Base-by-base conservation (phyloP, 2,797 vertebrate genomes). In the Sebastes matsubarae region DNA sequence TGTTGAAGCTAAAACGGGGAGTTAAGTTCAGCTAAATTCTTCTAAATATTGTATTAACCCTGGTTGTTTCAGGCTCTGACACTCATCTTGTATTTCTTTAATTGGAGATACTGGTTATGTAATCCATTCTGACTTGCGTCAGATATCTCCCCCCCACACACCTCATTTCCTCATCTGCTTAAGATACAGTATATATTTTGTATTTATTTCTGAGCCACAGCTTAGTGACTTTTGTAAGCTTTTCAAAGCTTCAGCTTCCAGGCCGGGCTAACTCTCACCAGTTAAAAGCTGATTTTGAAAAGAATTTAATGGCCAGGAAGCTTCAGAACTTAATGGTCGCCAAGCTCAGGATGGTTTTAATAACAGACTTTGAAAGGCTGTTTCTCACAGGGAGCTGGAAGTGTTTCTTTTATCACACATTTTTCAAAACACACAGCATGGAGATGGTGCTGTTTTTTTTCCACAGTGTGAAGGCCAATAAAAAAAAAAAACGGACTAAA, bases 161-260 rank as follows among this genome's bases (percentile, higher is more conserved):
- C 46, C 0, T 57, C 32, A 8, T 11, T 12, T 20, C 4, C 13
- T 58, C 29, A 16, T n/a, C 20, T 54, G 52, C n/a, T 54, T 54
- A 54, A 9, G 50, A 20, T 52, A n/a, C 46, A 18, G 38, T 46
- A 24, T 29, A 7, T 30, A 25, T 30, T 29, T 1, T 54, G 32
- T 18, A 63, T 77, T 38, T 60, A 14, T 42, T 24, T 72, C 12
- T 6, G 36, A 64, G 46, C 16, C 59, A 11, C 2, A 25, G 50
- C 38, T 73, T 18, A 74, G 65, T n/a, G 27, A 70, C 66, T 63
- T 71, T 24, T 77, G 57, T 78, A 30, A 75, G 52, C n/a, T 54
- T 54, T 54, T 54, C 20, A 54, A 54, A 54, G 52, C 52, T 54
- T 54, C 10, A n/a, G 52, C 32, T 78, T 29, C 22, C 25, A 11